Base-by-base conservation (phyloP, 1,140 invertebrate genomes). In the Contarinia nasturtii region DNA sequence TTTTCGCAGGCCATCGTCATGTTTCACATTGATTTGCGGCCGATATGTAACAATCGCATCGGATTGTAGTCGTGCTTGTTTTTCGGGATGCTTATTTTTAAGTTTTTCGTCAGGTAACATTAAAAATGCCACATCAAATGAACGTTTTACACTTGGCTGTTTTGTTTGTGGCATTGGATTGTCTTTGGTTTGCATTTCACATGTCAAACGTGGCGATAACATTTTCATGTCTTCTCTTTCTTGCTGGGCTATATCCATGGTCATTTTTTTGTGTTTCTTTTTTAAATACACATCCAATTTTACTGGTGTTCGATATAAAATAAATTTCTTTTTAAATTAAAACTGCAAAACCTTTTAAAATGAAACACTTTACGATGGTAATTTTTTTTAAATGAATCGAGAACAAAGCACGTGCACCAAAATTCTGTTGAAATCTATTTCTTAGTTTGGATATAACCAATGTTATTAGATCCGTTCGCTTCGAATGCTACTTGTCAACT, bases 121-220 rank as follows among this genome's bases (percentile, higher is more conserved):
- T 4, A 90, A 63, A 51, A 89, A 89, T 1, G 86, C 86, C 0
- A 90, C 85, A 57, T 90, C 85, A 54, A 89, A 89, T 11, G 83
- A 82, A 14, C 86, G 65, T 54, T 88, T 88, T 18, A 72, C 64
- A 5, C 67, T 59, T 7, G 65, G 22, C 46, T 54, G 52, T 22
- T 27, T 44, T 33, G 43, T 44, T 44, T 44, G 43, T 38, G 41
- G 22, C 11, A n/a, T 17, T 21, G 27, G 5, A 21, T 14, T 43
- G 15, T 38, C 33, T 50, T 38, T 19, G 45, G n/a, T 46, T 41
- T 15, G 15, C 3, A 27, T 38, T n/a, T 33, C 33, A 33, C 17
- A 15, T 17, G 18, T 20, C 15, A 40, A 18, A 27, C 48, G 15
- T 51, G 56, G 17, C 47, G 50, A 27, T 14, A 40, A 36, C 44